Base-by-base conservation (phyloP, 2,113 vertebrate species). In the Zonotrichia leucophrys region DNA sequence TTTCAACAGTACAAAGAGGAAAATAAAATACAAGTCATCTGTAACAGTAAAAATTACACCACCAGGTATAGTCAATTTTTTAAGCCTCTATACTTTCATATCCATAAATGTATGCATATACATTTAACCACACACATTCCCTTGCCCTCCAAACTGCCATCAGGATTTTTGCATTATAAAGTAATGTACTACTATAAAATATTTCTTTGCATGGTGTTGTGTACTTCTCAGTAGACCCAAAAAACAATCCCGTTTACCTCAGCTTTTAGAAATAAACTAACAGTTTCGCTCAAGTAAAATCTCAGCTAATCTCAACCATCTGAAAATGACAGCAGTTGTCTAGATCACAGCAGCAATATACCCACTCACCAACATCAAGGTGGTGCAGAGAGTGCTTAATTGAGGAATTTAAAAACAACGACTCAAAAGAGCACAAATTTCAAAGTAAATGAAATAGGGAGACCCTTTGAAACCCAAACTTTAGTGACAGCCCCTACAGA, bases 281-380 rank as follows among this genome's bases (percentile, higher is more conserved):
- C 72, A 73, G 39, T 78, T 90, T 88, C 18, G 3, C 85, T 93
- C 85, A 93, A 73, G 28, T 56, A 87, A 96, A 96, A 89, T 74
- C 90, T 93, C 88, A 84, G 53, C 81, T 93, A 86, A 89, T 73
- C 56, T 93, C 86, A 96, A 88, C 83, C 37, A 82, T 60, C 41
- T 94, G 84, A 91, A 85, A 76, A 88, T 58, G 94, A 93, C 95
- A 97, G 95, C 87, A 94, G 91, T 95, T 94, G 95, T 92, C 93
- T 95, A 95, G 89, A 46, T 73, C 64, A 95, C 58, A 89, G 88
- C 60, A 59, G 56, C 39, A 86, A 74, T 90, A 87, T 93, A 90
- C 52, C 92, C 89, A 83, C 77, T 93, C 89, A 88, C 73, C 76
- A 89, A 92, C 72, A 87, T 95, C 66, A 88, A 96, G 93, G 86